Evolutionary conservation across 2,113 vertebrate species (phyloP).

Genomic region (Calyptomena viridis): DNA sequence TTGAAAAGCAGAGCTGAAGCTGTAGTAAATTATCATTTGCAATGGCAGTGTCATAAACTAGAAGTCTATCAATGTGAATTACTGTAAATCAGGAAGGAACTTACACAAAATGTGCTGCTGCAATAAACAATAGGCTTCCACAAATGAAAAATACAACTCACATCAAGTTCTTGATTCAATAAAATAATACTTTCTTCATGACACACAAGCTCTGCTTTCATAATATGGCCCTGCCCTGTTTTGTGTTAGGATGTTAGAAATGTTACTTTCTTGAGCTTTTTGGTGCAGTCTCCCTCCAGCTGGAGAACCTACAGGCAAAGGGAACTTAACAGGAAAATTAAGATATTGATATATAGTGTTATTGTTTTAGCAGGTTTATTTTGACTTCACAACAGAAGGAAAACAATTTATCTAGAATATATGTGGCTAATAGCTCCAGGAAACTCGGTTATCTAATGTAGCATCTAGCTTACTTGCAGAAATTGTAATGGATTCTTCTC

Average conservation of each 20-base stretch:
- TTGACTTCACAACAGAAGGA: background rate
- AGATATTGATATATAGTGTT: background rate
- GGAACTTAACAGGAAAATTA: background rate
- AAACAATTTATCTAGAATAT: background rate
- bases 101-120: background rate
- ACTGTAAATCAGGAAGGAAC: background rate
- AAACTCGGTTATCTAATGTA: slow-evolving; percentile 3
- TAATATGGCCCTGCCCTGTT: background rate
- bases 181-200: background rate
- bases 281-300: background rate
- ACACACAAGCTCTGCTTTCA: background rate
- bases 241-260: background rate
- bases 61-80: slow-evolving; percentile 14
- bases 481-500: slow-evolving; percentile 8
- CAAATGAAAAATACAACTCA: background rate
- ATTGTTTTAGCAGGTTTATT: slow-evolving; percentile 1
- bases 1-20: slow-evolving; percentile 26
- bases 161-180: slow-evolving; percentile 9
- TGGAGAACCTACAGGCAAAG: background rate
- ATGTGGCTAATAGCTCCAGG: background rate
- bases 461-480: background rate
- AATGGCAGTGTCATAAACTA: background rate
- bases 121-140: background rate
- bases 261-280: background rate
- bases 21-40: background rate